Percentiles rank a stretch among this genome's conserved stretches.
Evolutionary conservation across 2,113 vertebrate genomes (phyloP).

Genomic region (Beaufortia kweichowensis): DNA sequence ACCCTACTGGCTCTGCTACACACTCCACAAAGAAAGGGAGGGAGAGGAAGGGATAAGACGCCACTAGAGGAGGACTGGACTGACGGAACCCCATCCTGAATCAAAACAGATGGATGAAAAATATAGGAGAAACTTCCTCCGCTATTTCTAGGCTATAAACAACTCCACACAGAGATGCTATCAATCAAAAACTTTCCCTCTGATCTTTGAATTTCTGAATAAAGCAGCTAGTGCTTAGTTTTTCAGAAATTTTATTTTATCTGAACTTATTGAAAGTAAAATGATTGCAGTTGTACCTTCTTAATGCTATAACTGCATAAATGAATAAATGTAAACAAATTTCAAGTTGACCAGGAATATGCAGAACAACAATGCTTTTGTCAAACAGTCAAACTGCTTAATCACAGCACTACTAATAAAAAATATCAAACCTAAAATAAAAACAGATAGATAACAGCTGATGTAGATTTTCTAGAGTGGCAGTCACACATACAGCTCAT

Average conservation of each 20-base stretch:
- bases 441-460: background rate
- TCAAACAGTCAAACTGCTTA: too few species aligned
- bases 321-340: too few species aligned
- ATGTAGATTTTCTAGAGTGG: background rate
- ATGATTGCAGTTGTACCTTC: too few species aligned
- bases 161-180: background rate
- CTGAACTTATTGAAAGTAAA: too few species aligned
- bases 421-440: background rate
- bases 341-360: too few species aligned
- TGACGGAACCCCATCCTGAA: conserved; percentile 30
- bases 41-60: conserved; percentile 33
- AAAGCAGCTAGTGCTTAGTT: background rate
- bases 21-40: conserved; percentile 11
- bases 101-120: conserved; percentile 11
- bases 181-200: background rate
- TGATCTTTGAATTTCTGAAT: background rate
- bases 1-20: background rate
- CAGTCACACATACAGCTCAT: background rate
- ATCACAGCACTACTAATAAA: too few species aligned
- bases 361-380: too few species aligned
- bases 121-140: background rate
- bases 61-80: conserved; percentile 15
- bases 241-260: too few species aligned
- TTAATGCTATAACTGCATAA: too few species aligned
- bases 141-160: background rate